phyloP scores from a whole-genome alignment of 1,140 invertebrate genomes.

The Heliothis virescens region DNA sequence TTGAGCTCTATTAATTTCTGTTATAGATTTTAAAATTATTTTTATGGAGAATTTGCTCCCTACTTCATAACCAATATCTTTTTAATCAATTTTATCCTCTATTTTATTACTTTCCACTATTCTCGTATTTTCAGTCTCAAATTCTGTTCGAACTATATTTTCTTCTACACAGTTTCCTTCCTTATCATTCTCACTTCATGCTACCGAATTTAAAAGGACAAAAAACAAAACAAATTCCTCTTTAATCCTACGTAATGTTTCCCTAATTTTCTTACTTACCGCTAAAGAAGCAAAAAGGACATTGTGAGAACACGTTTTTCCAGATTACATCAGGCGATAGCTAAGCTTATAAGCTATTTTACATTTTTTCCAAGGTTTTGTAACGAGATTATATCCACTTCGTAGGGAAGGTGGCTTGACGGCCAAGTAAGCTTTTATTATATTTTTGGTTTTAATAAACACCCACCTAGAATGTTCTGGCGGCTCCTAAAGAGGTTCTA shows the following conservation, averaged over 20 bases:
- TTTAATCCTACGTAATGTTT: constrained; percentile 24
- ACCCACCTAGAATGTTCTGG: not conserved
- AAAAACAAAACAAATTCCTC: constrained; percentile 8
- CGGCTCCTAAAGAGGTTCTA: not conserved
- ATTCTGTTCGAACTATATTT: too few species aligned
- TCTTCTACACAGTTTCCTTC: too few species aligned
- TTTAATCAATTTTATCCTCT: too few species aligned
- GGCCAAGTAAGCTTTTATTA: constrained; percentile 10
- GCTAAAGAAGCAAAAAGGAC: constrained; percentile 29
- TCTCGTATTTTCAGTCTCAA: too few species aligned
- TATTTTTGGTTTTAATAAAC: constrained; percentile 29
- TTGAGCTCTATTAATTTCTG: not conserved
- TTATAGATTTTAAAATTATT: not conserved
- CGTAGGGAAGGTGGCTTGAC: constrained; percentile 10
- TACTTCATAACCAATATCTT: too few species aligned
- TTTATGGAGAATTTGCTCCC: too few species aligned
- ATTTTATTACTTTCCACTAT: too few species aligned
- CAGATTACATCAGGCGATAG: constrained; percentile 25
- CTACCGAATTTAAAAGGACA: not conserved
- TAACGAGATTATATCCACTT: constrained; percentile 22
- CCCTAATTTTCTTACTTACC: constrained; percentile 32
- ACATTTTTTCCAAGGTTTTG: constrained; percentile 14
- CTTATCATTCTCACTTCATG: not conserved
- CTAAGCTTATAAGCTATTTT: constrained; percentile 37
- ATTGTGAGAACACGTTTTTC: constrained; percentile 12